These are phyloP conservation scores for Paracentrotus lividus DNA, from an alignment of 53 echinoderm and acorn worm genomes.

Conservation along the genomic window DNA sequence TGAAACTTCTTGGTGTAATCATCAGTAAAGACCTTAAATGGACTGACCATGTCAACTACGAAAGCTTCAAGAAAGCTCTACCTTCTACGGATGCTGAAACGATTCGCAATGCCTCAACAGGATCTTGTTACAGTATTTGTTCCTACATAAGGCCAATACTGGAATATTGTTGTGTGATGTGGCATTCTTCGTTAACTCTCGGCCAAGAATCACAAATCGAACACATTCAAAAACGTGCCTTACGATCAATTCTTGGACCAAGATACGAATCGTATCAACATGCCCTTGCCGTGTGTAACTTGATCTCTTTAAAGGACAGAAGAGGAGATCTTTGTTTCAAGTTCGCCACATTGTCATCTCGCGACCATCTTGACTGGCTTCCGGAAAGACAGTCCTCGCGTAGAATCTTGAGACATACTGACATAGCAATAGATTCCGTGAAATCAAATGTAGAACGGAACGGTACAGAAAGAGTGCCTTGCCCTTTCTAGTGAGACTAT, in stretches of 20 bases:
- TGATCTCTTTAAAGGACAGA: neutral
- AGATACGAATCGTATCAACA: neutral
- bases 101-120: neutral
- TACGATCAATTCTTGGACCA: neutral
- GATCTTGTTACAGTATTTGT: neutral
- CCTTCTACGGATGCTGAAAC: neutral
- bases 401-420: neutral
- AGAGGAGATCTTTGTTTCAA: neutral
- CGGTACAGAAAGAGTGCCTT: no score
- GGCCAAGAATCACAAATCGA: neutral
- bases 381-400: neutral
- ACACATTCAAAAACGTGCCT: neutral
- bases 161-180: neutral
- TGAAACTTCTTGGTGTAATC: neutral
- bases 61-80: neutral
- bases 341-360: neutral
- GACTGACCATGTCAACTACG: neutral
- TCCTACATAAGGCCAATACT: neutral
- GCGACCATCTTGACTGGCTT: neutral
- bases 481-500: no score
- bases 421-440: no score
- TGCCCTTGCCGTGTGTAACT: neutral
- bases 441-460: no score
- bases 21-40: neutral
- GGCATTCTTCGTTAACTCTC: neutral